phyloP scores from a whole-genome alignment of 2,113 vertebrate genomes.

The Datnioides undecimradiatus region DNA sequence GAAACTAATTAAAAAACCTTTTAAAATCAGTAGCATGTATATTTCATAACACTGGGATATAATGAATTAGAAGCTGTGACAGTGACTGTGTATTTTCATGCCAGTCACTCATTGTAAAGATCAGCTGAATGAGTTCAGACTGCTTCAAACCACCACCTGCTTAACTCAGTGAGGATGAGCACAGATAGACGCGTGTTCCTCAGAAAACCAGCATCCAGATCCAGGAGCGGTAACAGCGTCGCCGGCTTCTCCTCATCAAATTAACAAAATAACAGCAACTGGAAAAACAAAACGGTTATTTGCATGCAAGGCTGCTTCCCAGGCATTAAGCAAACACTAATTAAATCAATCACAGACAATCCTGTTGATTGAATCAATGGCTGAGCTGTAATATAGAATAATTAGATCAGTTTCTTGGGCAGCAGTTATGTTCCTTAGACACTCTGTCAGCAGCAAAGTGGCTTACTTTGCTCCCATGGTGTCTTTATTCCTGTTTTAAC shows the following conservation, averaged over 20 bases:
- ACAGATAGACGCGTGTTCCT: neutral
- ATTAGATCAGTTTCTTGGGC: constrained; percentile 54
- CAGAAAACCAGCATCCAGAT: neutral
- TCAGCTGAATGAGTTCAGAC: too few species aligned
- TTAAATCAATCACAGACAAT: constrained; percentile 60
- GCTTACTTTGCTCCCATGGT: neutral
- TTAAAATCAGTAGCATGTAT: too few species aligned
- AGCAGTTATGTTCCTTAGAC: constrained; percentile 30
- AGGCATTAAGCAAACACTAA: constrained; percentile 36
- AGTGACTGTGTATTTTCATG: too few species aligned
- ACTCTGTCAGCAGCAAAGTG: constrained; percentile 1
- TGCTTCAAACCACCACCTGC: neutral
- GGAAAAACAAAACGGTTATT: constrained; percentile 25
- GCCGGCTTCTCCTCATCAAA: constrained; percentile 11
- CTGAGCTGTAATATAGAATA: constrained; percentile 41
- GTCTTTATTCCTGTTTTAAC: constrained; percentile 21
- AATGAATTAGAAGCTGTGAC: too few species aligned
- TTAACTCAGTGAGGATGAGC: neutral
- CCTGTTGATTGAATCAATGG: constrained; percentile 47
- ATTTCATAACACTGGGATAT: too few species aligned
- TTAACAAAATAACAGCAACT: constrained; percentile 11
- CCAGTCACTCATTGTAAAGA: too few species aligned
- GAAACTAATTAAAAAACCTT: too few species aligned
- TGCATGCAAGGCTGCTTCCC: constrained; percentile 33
- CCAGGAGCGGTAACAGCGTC: neutral